Percentiles rank a stretch among this genome's conserved stretches.
These are phyloP conservation scores for Penaeus chinensis DNA, from an alignment of 1,140 invertebrate species.

Conservation along the genomic window DNA sequence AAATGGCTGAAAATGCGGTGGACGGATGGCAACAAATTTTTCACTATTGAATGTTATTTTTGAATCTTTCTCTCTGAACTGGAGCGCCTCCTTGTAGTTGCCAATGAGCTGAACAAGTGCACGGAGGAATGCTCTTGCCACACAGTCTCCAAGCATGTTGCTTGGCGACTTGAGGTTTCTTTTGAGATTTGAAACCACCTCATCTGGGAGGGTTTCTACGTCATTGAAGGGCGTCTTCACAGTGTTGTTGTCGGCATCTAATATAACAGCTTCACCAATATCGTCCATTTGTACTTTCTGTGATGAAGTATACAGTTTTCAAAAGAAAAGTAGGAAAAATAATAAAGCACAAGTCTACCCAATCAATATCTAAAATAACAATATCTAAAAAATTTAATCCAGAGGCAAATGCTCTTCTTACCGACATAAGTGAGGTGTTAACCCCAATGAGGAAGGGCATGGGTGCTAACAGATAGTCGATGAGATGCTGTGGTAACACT, in stretches of 20 bases:
- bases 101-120: conserved; percentile 88
- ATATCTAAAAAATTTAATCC: neutral
- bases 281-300: conserved; percentile 80
- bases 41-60: conserved; percentile 88
- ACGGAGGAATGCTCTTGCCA: conserved; percentile 89
- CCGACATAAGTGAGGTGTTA: conserved; percentile 83
- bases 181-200: conserved; percentile 76
- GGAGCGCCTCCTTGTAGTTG: conserved; percentile 90
- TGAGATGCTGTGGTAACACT: conserved; percentile 85
- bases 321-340: neutral
- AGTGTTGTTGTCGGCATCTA: conserved; percentile 89
- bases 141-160: conserved; percentile 82
- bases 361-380: conserved; percentile 1
- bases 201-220: conserved; percentile 83
- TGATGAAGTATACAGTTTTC: neutral
- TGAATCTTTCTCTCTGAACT: conserved; percentile 82
- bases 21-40: conserved; percentile 85
- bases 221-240: conserved; percentile 90
- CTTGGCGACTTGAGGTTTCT: conserved; percentile 78
- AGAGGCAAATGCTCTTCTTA: conserved; percentile 67
- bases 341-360: neutral
- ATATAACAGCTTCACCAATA: conserved; percentile 89
- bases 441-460: conserved; percentile 80
- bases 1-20: conserved; percentile 86
- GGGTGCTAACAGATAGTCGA: conserved; percentile 82